Evolutionary conservation across 2,113 vertebrate species (phyloP), one percentile per base, ranked within the genome.

Genomic region (Hemibagrus wyckioides): DNA sequence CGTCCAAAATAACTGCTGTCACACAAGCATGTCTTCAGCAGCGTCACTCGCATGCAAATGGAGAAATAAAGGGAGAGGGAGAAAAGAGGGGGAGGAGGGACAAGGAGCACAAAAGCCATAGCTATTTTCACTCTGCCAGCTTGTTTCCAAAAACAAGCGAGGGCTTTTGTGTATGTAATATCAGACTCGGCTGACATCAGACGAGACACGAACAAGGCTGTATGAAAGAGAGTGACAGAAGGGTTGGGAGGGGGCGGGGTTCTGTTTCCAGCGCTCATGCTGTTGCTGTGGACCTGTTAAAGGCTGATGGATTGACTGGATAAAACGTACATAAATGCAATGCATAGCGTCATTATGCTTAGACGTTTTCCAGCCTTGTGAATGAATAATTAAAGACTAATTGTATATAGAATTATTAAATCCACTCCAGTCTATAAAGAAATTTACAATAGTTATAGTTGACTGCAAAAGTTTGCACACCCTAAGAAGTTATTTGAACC

Each of bases 1-100:
- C 73, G 48, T 80, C 83, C 23, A 57, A 87, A 90, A 85, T 90
- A 89, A 86, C 86, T 75, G 79, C 80, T 80, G 44, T 89, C 71
- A 56, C 63, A 84, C 59, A n/a, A 23, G 44, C 71, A 30, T 17
- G 17, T 30, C 67, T 89, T 83, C 57, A 89, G 69, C 79, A 63
- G 39, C 30, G 30, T 61, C 44, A 77, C 79, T 82, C 57, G 15
- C 30, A 79, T 61, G 21, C 80, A 30, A 54, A 25, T 33, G 3
- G 33, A 36, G 50, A 77, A 33, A 36, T 44, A 56, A 44, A 85
- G 56, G 23, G 65, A 30, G 19, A 36, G 30, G 44, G 39, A 30
- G 50, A 79, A 44, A 63, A 41, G 56, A 33, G 33, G 85, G 57
- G 61, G 54, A 15, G 41, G 59, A 30, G 84, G 84, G 71, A 76